Conservation (phyloP, 2,113 vertebrate genomes). For the Ahaetulla prasina region DNA sequence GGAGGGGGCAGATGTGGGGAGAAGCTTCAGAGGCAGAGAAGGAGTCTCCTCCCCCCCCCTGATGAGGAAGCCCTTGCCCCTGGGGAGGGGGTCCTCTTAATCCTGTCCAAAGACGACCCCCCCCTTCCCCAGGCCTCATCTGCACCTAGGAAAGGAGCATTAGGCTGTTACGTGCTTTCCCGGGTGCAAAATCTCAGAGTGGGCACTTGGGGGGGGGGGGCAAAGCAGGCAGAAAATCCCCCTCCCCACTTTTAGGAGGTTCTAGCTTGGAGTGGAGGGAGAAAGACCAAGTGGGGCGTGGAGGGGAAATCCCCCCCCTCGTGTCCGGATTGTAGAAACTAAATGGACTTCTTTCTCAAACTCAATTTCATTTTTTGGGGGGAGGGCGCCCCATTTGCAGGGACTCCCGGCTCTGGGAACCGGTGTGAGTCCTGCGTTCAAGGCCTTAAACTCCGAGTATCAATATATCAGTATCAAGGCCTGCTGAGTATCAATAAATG, state of each 20-base stretch:
- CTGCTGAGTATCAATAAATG: too few relatives aligned
- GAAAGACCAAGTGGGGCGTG: neutral
- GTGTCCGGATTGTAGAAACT: neutral
- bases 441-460: too few relatives aligned
- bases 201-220: neutral
- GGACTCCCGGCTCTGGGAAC: neutral
- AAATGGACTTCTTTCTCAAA: neutral
- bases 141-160: neutral
- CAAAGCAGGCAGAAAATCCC: neutral
- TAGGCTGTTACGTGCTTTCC: fast-evolving
- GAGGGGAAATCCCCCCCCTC: neutral
- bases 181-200: neutral
- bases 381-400: fast-evolving
- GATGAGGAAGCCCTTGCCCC: neutral
- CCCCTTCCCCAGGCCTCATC: too few relatives aligned
- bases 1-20: neutral
- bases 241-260: neutral
- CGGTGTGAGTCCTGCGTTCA: neutral
- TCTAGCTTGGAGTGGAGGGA: neutral
- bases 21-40: neutral
- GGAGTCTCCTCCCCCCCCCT: too few relatives aligned
- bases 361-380: too few relatives aligned
- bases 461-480: too few relatives aligned
- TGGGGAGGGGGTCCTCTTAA: neutral
- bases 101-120: neutral